Conservation (phyloP, 2,888 invertebrate genomes). For the Acanthosepion esculentum region DNA sequence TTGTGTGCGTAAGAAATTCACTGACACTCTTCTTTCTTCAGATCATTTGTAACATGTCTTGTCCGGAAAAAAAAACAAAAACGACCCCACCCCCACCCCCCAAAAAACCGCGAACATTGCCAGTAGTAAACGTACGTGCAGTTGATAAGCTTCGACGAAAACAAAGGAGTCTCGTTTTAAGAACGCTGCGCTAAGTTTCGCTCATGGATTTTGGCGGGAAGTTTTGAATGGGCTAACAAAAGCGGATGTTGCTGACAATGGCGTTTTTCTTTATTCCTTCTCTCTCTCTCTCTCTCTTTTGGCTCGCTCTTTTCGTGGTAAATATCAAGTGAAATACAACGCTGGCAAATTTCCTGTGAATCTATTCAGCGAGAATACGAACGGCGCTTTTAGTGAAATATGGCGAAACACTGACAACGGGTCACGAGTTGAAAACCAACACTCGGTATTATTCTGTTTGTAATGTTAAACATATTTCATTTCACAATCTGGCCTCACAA, state of each 20-base stretch:
- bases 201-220: neutral
- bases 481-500: neutral
- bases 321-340: neutral
- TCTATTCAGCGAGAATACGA: neutral
- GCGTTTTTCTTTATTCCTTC: neutral
- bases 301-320: neutral
- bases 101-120: neutral
- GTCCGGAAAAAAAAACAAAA: neutral
- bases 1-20: neutral
- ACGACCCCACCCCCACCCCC: too few species aligned
- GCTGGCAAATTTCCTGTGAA: neutral
- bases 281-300: neutral
- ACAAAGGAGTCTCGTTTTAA: neutral
- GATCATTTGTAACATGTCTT: neutral
- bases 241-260: neutral
- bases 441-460: neutral
- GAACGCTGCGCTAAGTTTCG: neutral
- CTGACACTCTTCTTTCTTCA: neutral
- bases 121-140: neutral
- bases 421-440: neutral
- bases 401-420: neutral
- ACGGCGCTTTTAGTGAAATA: neutral
- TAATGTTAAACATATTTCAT: slow-evolving; percentile 2
- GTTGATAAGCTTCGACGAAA: neutral
- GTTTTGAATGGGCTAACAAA: too few species aligned